These are phyloP conservation scores for Myotis brandtii DNA, from an alignment of 2,113 vertebrate genomes.

Conservation along the genomic window DNA sequence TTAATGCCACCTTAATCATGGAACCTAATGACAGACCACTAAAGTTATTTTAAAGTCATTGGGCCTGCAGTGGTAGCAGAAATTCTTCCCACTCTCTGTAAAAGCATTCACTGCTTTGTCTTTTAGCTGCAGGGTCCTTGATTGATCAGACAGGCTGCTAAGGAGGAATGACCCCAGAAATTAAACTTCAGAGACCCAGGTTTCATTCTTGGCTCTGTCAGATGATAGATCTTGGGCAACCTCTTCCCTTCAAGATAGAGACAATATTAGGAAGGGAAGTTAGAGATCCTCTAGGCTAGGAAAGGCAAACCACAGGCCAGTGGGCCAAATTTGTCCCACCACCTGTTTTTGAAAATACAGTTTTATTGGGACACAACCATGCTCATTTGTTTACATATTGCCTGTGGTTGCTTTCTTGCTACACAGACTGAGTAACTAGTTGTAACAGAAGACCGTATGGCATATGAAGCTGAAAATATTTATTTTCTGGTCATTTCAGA, in stretches of 20 bases:
- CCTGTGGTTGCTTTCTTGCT: not conserved
- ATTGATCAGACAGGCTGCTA: not conserved
- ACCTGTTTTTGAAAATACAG: slow-evolving; percentile 64
- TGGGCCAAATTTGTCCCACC: not conserved
- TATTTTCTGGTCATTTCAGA: slow-evolving; percentile 5
- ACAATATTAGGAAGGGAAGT: not conserved
- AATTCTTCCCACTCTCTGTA: not conserved
- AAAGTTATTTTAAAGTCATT: not conserved
- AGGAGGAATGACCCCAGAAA: not conserved
- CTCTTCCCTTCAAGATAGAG: not conserved
- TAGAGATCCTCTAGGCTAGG: not conserved
- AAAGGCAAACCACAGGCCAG: not conserved
- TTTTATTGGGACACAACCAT: not conserved
- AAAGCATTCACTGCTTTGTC: not conserved
- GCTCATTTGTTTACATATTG: not conserved
- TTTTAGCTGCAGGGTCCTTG: not conserved
- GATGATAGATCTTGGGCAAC: not conserved
- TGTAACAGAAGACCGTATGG: not conserved
- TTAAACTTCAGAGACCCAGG: not conserved
- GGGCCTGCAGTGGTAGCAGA: not conserved
- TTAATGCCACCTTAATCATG: not conserved
- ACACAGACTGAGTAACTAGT: not conserved
- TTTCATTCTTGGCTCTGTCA: slow-evolving; percentile 21
- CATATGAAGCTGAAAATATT: slow-evolving; percentile 22
- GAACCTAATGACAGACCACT: not conserved